Conservation (phyloP, 2,113 vertebrate species). For the Phrynocephalus versicolor region DNA sequence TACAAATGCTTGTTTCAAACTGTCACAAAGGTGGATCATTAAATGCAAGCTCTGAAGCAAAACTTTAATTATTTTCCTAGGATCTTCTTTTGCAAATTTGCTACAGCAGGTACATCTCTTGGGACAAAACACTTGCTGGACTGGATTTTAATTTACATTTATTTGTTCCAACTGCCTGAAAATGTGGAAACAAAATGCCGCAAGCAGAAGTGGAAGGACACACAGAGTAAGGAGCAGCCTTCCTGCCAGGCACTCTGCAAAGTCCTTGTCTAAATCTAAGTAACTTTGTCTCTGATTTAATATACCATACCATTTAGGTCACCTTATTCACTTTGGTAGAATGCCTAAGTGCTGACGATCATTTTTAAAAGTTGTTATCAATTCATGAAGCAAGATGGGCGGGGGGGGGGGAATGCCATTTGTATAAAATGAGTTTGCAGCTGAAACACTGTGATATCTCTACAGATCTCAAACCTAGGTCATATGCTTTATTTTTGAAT, state of each 20-base stretch:
- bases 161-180: neutral
- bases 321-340: slow-evolving; percentile 7
- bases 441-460: neutral
- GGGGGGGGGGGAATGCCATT: neutral
- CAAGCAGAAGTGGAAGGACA: neutral
- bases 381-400: neutral
- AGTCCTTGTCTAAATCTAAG: too few species aligned
- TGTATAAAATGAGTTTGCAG: neutral
- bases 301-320: slow-evolving; percentile 32
- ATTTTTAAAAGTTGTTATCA: neutral
- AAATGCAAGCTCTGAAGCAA: neutral
- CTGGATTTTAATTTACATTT: neutral
- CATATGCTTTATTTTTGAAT: too few species aligned
- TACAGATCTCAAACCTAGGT: too few species aligned
- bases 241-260: neutral
- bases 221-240: neutral
- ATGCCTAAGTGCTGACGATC: slow-evolving; percentile 11
- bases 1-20: neutral
- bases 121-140: neutral
- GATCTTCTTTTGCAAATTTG: neutral
- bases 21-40: neutral
- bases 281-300: too few species aligned
- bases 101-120: neutral
- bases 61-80: slow-evolving; percentile 8
- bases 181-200: neutral